Evolutionary conservation across 2,888 invertebrate genomes (phyloP), one percentile per base, ranked within the genome.

Genomic region (Dolomedes plantarius): DNA sequence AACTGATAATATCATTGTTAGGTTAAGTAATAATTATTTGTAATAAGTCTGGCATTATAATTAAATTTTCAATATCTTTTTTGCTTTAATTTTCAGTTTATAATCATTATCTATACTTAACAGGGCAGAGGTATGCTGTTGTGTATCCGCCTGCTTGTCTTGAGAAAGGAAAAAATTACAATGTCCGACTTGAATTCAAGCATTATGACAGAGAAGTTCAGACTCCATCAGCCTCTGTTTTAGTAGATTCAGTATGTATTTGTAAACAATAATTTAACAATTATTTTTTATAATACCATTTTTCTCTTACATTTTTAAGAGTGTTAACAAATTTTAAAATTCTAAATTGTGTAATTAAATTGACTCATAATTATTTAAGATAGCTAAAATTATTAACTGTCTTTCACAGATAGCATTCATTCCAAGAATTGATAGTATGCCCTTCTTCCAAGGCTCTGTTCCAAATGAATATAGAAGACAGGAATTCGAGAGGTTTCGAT

Each of bases 111-210:
- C n/a, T n/a, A n/a, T n/a, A n/a, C 9, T 9, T 36, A 36, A 92
- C 94, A 90, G 95, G 94, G 90, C 93, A 94, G 74, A 93, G 96
- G 41, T 95, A 95, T 91, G 94, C 95, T 41, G 92, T 95, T 23
- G 94, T 96, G 0, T 92, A 93, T 87, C 96, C 96, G 1, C 93
- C 97, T 5, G 93, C 97, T 23, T 99, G 99, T 90, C 92, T 99
- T 88, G 99, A 99, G 92, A 94, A 95, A 73, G 95, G 95, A 1
- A 96, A 96, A 91, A 93, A 93, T 23, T 99, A 98, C 91, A 96
- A 95, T 91, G 94, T 99, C 85, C 93, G 94, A 69, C 92, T 99
- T 75, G 95, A 95, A 90, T 95, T 99, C 91, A 94, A 94, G 85
- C 94, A 95, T 80, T 96, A 95, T 90, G 94, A 94, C 87, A 93